Evolutionary conservation across 2,797 vertebrate species (phyloP), one percentile per base, ranked within the genome.

Genomic region (Melanotaenia nigrans): DNA sequence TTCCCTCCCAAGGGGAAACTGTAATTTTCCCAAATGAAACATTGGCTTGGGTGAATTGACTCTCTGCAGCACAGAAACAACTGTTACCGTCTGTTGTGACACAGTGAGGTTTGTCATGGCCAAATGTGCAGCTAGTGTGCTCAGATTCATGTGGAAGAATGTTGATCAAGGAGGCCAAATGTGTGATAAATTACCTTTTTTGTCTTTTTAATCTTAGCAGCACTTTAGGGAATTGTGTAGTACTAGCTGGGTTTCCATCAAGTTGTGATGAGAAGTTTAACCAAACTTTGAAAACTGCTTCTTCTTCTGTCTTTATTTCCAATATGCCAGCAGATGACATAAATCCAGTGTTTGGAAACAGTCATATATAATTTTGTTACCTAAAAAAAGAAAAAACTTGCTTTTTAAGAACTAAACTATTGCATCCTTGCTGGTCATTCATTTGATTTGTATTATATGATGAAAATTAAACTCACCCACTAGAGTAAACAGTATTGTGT

Each of bases 11-110:
- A 63, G 70, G 80, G 84, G 77, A 79, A 85, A 86, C 82, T 67
- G 73, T 86, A 68, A 86, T 89, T 84, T 87, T 78, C 82, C 77
- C 74, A 64, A 61, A 81, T 85, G 78, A 87, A 85, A 78, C 78
- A 64, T 68, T 85, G 85, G 78, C 85, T 75, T 35, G 0, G 49
- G 47, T 57, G 61, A 56, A 58, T 62, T 78, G 61, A 0, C 78
- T 83, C 73, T 85, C 79, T 77, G 77, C 84, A 77, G 76, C 76
- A 67, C 74, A 66, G 84, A 78, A 80, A 82, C 86, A 88, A 88
- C 85, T 89, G 79, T 71, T 87, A 67, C 83, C 75, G 81, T 88
- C 87, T 91, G 89, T 78, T 89, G 79, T 87, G 89, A 90, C 86
- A 90, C 85, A 84, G 63, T 81, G 73, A 85, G 77, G 79, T 82